Evolutionary conservation across 2,888 invertebrate species (phyloP), one percentile per base, ranked within the genome.

Genomic region (Tipula confusa): DNA sequence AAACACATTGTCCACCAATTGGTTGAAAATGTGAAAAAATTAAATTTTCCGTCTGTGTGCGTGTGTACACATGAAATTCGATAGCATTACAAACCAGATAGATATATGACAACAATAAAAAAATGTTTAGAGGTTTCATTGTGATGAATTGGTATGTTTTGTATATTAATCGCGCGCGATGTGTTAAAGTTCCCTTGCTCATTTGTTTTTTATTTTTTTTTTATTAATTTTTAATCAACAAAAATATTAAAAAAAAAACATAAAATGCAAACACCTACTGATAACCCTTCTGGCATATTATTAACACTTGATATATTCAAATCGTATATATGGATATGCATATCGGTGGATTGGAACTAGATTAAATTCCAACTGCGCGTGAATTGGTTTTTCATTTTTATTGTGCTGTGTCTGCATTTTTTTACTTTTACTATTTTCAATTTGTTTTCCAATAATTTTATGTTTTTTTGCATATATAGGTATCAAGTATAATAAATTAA

Each of bases 211-310:
- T 64, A 24, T 64, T 24, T 43, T 43, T 15, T 43, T 43, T 43
- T 43, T 24, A 64, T 64, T 24, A 64, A 64, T 64, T 64, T 64
- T 64, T 64, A 64, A 64, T 64, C 64, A 64, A 64, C 64, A 64
- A 18, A 64, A 43, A 43, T 43, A 43, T 36, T 6, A 2, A 36
- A 2, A 33, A 33, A 2, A 38, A 38, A 38, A 38, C 1, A 43
- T n/a, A 43, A 43, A 43, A n/a, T 64, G 64, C 64, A 64, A 64
- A 64, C 64, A 64, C 64, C 64, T 64, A 64, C 64, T 64, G 64
- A 64, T 64, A 64, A 64, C 64, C 64, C 64, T 64, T 64, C 64
- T 64, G 64, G 64, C 64, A 24, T 64, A 64, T 64, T 64, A 64
- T 64, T 64, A 64, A 64, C 64, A 64, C 64, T 64, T 64, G 64